phyloP scores from a whole-genome alignment of 2,113 vertebrate species.

The Callithrix jacchus region DNA sequence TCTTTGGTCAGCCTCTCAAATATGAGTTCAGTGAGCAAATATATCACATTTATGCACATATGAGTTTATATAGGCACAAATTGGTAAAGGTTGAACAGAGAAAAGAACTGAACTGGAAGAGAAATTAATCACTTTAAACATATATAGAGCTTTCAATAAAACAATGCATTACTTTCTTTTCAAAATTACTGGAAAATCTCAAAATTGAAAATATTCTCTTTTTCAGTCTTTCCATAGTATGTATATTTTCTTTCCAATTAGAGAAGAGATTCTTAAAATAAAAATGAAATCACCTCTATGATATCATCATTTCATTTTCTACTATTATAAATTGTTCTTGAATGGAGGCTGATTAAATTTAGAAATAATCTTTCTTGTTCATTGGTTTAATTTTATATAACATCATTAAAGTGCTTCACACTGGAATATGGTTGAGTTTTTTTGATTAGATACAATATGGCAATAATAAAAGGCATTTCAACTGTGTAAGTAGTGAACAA shows the following conservation, averaged over 20 bases:
- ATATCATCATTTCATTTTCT: slow-evolving; percentile 73
- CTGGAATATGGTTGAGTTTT: slow-evolving; percentile 64
- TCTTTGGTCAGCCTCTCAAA: background rate
- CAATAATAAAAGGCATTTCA: slow-evolving; percentile 78
- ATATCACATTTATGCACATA: background rate
- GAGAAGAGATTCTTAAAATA: slow-evolving; percentile 58
- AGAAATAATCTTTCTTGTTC: slow-evolving; percentile 72
- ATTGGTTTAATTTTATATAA: slow-evolving; percentile 77
- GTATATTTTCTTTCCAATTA: slow-evolving; percentile 42
- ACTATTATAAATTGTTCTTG: slow-evolving; percentile 52
- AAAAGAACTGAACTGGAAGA: slow-evolving; percentile 45
- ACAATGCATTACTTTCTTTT: slow-evolving; percentile 67
- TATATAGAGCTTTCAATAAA: slow-evolving; percentile 66
- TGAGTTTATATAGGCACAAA: background rate
- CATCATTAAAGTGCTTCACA: slow-evolving; percentile 77
- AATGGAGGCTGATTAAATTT: slow-evolving; percentile 68
- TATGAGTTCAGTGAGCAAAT: background rate
- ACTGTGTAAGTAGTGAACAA: slow-evolving; percentile 80
- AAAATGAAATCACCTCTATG: slow-evolving; percentile 56
- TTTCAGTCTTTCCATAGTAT: slow-evolving; percentile 33
- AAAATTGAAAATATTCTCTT: slow-evolving; percentile 56
- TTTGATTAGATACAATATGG: slow-evolving; percentile 65
- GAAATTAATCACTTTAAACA: slow-evolving; percentile 63
- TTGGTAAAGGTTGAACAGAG: background rate
- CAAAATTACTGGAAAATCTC: slow-evolving; percentile 64